Conservation (phyloP, 2,113 vertebrate species). For the Rhea pennata region DNA sequence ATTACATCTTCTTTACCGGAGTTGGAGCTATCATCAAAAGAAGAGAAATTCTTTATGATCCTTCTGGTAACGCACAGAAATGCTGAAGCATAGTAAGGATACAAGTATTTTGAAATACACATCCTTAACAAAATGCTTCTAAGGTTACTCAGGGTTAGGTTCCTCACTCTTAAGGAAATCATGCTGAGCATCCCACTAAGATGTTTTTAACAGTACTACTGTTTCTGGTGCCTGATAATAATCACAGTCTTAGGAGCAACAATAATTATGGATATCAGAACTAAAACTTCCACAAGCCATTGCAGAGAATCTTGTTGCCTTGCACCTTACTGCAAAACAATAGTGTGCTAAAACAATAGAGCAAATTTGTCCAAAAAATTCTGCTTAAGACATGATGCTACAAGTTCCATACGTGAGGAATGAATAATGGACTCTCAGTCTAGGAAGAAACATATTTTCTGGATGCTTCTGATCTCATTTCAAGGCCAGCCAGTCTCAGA, state of each 20-base stretch:
- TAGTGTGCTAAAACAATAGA: not conserved
- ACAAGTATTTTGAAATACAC: not conserved
- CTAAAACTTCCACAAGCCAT: not conserved
- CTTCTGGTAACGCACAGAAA: not conserved
- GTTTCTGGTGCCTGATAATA: not conserved
- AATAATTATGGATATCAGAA: not conserved
- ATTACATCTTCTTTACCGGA: not conserved
- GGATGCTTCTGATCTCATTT: not conserved
- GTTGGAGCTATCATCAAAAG: not conserved
- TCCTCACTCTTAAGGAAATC: not conserved
- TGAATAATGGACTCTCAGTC: not conserved
- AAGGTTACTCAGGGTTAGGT: not conserved
- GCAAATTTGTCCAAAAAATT: not conserved
- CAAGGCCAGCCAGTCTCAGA: not conserved
- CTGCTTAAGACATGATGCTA: not conserved
- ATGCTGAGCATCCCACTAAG: not conserved
- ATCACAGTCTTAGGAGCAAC: not conserved
- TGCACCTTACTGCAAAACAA: not conserved
- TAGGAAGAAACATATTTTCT: not conserved
- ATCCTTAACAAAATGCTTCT: not conserved
- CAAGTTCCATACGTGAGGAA: not conserved
- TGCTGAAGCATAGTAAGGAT: not conserved
- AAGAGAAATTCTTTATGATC: fast-evolving
- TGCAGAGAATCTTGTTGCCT: not conserved
- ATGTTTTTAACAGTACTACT: not conserved